Evolutionary conservation across 2,888 invertebrate species (phyloP).

Genomic region (Lasioglossum marginatum): DNA sequence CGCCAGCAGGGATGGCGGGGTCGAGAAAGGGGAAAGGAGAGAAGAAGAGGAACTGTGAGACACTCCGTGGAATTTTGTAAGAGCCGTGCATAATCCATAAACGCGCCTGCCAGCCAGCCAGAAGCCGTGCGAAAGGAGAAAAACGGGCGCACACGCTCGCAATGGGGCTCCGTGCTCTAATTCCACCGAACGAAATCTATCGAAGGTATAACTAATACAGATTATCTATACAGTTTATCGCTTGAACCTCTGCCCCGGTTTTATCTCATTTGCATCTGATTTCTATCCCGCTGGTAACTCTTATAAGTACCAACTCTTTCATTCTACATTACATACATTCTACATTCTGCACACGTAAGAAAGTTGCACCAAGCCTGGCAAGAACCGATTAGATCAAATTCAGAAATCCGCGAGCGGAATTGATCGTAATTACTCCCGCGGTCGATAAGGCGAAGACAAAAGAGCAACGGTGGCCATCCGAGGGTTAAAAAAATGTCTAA

Average conservation of each 20-base stretch:
- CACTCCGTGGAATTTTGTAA: conserved; percentile 77
- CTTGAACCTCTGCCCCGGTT: background rate
- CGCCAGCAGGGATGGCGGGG: conserved; percentile 56
- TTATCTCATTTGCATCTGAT: background rate
- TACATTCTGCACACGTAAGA: background rate
- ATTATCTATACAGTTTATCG: background rate
- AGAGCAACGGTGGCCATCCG: background rate
- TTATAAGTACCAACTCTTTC: background rate
- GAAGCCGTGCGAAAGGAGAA: conserved; percentile 69
- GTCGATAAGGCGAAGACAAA: background rate
- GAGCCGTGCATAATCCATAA: conserved; percentile 72
- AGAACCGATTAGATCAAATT: conserved; percentile 1
- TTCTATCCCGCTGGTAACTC: background rate
- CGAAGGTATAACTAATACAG: background rate
- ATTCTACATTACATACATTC: background rate
- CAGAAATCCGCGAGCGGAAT: background rate
- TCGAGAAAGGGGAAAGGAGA: conserved; percentile 52
- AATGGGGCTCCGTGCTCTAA: conserved; percentile 62
- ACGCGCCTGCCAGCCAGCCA: conserved; percentile 48
- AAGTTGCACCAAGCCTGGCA: background rate
- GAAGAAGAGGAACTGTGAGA: conserved; percentile 76
- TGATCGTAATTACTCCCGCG: background rate
- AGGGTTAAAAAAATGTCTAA: conserved; percentile 1
- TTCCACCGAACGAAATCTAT: conserved; percentile 39
- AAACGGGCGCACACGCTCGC: conserved; percentile 63